phyloP scores from a whole-genome alignment of 2,888 invertebrate genomes.

The Helobdella robusta region DNA sequence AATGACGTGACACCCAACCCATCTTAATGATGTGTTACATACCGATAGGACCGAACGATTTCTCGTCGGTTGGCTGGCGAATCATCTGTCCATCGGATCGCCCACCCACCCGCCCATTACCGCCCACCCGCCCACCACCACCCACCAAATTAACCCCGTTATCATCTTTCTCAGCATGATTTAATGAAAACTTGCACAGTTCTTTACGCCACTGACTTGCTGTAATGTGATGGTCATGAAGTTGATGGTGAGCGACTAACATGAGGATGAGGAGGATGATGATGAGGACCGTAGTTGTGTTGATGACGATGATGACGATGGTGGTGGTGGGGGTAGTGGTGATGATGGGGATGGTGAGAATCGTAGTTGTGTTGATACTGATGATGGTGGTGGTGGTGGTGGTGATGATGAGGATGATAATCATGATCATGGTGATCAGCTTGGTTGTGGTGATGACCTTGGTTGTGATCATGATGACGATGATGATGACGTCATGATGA shows the following conservation, averaged over 20 bases:
- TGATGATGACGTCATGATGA: neutral
- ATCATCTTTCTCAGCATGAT: no score
- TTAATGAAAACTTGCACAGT: no score
- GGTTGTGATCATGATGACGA: neutral
- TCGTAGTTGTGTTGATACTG: neutral
- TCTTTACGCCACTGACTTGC: no score
- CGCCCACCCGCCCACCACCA: no score
- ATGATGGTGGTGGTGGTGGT: neutral
- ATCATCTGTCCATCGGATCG: no score
- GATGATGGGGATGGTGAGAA: constrained; percentile 1
- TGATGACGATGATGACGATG: constrained; percentile 3
- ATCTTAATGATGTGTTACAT: no score
- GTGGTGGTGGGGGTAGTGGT: neutral
- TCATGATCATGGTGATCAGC: neutral
- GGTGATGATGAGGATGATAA: neutral
- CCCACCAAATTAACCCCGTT: no score
- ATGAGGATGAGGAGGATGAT: neutral
- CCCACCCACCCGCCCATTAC: no score
- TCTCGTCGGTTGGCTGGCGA: no score
- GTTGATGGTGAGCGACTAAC: neutral
- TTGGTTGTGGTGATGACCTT: neutral
- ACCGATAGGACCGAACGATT: no score
- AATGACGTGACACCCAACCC: no score
- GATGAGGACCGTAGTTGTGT: neutral
- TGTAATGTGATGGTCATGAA: neutral